Percentiles rank a stretch among this genome's conserved stretches.
phyloP scores from a whole-genome alignment of 2,888 invertebrate genomes.

The Tenodera sinensis region DNA sequence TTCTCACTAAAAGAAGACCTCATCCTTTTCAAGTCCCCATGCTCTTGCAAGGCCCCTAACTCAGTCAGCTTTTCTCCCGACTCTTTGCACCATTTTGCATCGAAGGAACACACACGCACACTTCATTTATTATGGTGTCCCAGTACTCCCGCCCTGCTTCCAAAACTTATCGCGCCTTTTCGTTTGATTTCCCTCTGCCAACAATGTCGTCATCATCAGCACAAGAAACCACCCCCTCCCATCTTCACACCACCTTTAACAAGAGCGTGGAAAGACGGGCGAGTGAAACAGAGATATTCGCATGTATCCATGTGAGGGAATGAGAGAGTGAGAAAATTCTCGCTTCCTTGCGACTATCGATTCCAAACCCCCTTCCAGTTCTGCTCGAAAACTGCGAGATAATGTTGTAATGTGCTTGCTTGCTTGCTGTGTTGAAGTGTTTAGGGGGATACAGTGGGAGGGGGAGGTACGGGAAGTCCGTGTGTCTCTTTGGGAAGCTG shows the following conservation, averaged over 20 bases:
- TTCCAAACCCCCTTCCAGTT: neutral
- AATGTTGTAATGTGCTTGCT: conserved; percentile 13
- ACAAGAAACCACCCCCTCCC: neutral
- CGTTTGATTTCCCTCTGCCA: conserved; percentile 31
- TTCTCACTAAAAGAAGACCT: neutral
- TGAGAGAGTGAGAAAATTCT: neutral
- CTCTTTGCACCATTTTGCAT: neutral
- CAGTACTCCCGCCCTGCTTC: neutral
- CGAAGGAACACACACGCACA: neutral
- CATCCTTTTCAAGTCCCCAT: neutral
- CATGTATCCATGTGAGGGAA: neutral
- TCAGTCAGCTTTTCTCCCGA: neutral
- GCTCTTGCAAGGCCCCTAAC: neutral
- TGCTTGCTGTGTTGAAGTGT: neutral
- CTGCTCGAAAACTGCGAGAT: conserved; percentile 14
- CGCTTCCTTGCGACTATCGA: neutral
- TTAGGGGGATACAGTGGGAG: neutral
- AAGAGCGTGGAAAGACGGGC: neutral
- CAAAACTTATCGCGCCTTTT: conserved; percentile 24
- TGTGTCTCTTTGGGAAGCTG: neutral
- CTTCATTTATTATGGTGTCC: conserved; percentile 27
- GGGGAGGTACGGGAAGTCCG: neutral
- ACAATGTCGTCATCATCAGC: conserved; percentile 28
- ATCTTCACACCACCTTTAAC: neutral
- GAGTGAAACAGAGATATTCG: conserved; percentile 1